phyloP scores from a whole-genome alignment of 2,888 invertebrate genomes.

The Stenodema calcarata region DNA sequence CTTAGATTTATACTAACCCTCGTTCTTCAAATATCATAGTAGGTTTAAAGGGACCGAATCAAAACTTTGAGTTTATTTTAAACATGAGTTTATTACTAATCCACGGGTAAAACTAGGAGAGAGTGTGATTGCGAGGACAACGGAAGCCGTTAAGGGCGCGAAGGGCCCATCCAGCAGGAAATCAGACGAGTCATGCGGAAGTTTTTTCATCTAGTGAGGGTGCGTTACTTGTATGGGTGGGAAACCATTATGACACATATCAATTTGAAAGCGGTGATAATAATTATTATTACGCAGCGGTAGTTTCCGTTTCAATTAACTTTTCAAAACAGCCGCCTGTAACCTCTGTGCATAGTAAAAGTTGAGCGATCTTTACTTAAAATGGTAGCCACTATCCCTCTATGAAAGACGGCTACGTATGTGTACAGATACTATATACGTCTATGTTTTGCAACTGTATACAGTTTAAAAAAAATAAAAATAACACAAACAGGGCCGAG shows the following conservation, averaged over 20 bases:
- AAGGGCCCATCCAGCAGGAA: neutral
- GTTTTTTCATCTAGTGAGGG: neutral
- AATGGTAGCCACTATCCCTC: too few species aligned
- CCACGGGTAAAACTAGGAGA: neutral
- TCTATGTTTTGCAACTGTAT: too few species aligned
- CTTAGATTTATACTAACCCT: too few species aligned
- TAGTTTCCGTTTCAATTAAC: neutral
- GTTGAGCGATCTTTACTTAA: too few species aligned
- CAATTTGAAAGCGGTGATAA: neutral
- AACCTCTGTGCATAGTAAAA: neutral
- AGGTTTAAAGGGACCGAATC: too few species aligned
- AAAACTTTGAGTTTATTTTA: too few species aligned
- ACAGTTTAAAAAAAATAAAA: too few species aligned
- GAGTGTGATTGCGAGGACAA: neutral
- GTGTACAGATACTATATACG: too few species aligned
- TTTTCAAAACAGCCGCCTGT: neutral
- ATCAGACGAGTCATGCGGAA: neutral
- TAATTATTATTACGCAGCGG: neutral
- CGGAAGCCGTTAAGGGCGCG: neutral
- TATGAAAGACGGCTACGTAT: too few species aligned
- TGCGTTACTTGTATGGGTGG: neutral
- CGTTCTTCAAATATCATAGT: too few species aligned
- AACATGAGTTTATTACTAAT: too few species aligned
- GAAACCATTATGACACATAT: neutral
- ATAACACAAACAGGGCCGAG: too few species aligned